Percentiles rank a stretch among this genome's conserved stretches.
Conservation (phyloP, 2,888 invertebrate species). For the Tanytarsus gracilentus region DNA sequence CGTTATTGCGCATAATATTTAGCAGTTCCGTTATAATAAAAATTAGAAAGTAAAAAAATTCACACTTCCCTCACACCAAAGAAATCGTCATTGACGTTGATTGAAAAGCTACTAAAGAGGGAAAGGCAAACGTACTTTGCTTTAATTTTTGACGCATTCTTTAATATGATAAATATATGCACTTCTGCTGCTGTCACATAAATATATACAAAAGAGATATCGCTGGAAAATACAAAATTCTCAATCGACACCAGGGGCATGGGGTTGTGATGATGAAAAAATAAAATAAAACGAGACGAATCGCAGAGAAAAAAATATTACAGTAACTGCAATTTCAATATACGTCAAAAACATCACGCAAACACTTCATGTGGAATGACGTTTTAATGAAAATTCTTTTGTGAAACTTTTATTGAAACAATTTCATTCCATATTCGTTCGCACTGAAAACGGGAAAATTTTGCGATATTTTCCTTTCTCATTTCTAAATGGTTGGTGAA, state of each 20-base stretch:
- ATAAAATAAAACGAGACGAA: too few species aligned
- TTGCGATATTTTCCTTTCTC: too few species aligned
- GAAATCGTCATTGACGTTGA: constrained; percentile 6
- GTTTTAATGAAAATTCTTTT: constrained; percentile 23
- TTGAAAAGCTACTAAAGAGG: constrained; percentile 8
- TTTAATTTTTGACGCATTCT: constrained; percentile 4
- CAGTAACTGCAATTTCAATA: constrained; percentile 19
- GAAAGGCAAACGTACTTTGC: neutral
- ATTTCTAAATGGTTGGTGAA: too few species aligned
- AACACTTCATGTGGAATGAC: constrained; percentile 17
- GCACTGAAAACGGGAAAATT: too few species aligned
- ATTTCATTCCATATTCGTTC: neutral
- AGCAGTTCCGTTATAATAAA: too few species aligned
- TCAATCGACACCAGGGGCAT: neutral
- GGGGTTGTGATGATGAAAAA: neutral
- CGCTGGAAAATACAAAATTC: neutral
- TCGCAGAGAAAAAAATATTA: too few species aligned
- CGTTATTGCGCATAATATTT: too few species aligned
- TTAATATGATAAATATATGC: neutral
- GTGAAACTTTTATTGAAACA: constrained; percentile 10
- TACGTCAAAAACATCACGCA: constrained; percentile 25
- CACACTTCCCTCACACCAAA: neutral
- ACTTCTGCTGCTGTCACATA: constrained; percentile 8
- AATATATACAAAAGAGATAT: neutral
- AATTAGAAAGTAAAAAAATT: neutral